phyloP scores from a whole-genome alignment of 2,797 vertebrate species.

The Cryptoblepharus egeriae region DNA sequence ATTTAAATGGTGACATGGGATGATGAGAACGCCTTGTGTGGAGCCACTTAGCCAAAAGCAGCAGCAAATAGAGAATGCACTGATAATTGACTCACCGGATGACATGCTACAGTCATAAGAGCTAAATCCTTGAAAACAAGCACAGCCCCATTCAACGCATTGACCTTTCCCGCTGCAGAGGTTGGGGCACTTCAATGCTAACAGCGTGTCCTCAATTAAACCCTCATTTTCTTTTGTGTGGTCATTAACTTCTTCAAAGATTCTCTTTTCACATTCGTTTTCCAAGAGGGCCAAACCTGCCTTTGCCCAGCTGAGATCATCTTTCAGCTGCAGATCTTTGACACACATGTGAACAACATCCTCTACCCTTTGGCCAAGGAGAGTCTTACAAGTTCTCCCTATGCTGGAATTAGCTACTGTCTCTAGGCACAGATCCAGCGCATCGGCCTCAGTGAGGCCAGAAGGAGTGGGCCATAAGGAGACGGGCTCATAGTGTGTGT shows the following conservation, averaged over 20 bases:
- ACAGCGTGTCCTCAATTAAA: conserved; percentile 71
- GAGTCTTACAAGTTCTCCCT: conserved; percentile 76
- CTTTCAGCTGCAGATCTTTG: conserved; percentile 87
- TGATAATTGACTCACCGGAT: conserved; percentile 78
- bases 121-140: conserved; percentile 84
- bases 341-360: conserved; percentile 81
- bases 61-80: conserved; percentile 30
- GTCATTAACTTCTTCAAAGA: conserved; percentile 78
- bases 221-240: conserved; percentile 51
- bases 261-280: conserved; percentile 88
- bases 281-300: conserved; percentile 84
- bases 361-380: conserved; percentile 72
- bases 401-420: conserved; percentile 83
- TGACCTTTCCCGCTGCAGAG: conserved; percentile 85
- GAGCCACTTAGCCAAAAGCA: rapidly evolving
- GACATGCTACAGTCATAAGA: conserved; percentile 85
- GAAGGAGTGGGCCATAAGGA: conserved; percentile 84
- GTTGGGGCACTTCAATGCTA: conserved; percentile 81
- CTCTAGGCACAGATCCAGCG: conserved; percentile 75
- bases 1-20: background rate
- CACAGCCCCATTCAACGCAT: conserved; percentile 86
- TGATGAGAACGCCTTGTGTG: background rate
- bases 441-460: conserved; percentile 77
- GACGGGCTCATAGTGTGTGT: conserved; percentile 59
- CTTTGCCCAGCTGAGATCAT: conserved; percentile 82